phyloP scores from a whole-genome alignment of 1,140 invertebrate genomes.

The Heliothis subflexa region DNA sequence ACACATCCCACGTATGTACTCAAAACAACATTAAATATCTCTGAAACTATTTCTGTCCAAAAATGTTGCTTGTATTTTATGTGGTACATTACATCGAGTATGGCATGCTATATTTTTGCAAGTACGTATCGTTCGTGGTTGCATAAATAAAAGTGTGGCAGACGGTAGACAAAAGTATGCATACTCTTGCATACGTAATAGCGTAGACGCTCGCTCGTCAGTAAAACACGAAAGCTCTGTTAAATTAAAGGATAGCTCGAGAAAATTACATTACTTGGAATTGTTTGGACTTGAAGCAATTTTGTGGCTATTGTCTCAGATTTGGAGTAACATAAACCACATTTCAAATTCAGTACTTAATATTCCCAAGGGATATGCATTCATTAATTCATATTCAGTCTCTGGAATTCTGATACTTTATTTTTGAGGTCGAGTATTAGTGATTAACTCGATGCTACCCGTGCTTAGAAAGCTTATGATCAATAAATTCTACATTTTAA shows the following conservation, averaged over 20 bases:
- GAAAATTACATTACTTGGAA: neutral
- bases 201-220: neutral
- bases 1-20: neutral
- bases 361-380: neutral
- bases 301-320: neutral
- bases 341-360: neutral
- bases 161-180: constrained; percentile 6
- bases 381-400: neutral
- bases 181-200: constrained; percentile 20
- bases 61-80: constrained; percentile 3
- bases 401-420: neutral
- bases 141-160: constrained; percentile 12
- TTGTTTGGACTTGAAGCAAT: neutral
- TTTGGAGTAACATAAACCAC: neutral
- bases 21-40: neutral
- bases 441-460: neutral
- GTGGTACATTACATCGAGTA: neutral
- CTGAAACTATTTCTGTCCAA: constrained; percentile 16
- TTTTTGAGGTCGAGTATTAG: neutral
- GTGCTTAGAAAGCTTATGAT: constrained; percentile 1
- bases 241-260: neutral
- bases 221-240: constrained; percentile 11
- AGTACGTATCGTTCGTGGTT: constrained; percentile 8
- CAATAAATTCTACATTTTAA: constrained; percentile 28
- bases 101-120: constrained; percentile 4